Percentiles rank a stretch among this genome's conserved stretches.
phyloP scores from a whole-genome alignment of 1,140 invertebrate genomes.

The Ceratina australensis region DNA sequence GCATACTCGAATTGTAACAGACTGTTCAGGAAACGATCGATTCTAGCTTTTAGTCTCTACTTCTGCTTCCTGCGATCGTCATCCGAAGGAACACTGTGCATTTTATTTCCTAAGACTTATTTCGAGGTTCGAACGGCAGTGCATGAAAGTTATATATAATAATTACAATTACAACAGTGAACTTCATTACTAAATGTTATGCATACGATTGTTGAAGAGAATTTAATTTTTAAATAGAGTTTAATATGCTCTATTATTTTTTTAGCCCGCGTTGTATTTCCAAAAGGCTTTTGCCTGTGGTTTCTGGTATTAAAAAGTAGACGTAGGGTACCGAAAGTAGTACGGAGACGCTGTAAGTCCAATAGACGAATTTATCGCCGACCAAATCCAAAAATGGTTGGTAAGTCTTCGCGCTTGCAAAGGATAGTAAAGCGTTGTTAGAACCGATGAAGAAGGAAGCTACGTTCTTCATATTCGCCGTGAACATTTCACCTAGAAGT shows the following conservation, averaged over 20 bases:
- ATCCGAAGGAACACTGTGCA: too few relatives aligned
- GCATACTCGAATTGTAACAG: too few relatives aligned
- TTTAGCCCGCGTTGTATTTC: conserved; percentile 79
- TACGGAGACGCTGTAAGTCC: conserved; percentile 79
- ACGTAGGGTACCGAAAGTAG: conserved; percentile 79
- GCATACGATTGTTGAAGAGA: neutral
- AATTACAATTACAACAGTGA: too few relatives aligned
- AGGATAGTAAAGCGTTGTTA: conserved; percentile 79
- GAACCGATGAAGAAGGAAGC: conserved; percentile 79
- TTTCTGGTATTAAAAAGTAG: conserved; percentile 82
- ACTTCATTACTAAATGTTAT: too few relatives aligned
- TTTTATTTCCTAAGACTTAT: too few relatives aligned
- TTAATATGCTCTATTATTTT: neutral
- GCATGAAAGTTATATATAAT: too few relatives aligned
- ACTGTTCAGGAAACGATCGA: too few relatives aligned
- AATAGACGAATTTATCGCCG: conserved; percentile 77
- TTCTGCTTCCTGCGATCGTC: too few relatives aligned
- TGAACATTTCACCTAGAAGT: conserved; percentile 75
- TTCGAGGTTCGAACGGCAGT: too few relatives aligned
- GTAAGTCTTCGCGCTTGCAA: conserved; percentile 81
- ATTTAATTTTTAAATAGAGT: neutral
- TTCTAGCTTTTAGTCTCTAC: too few relatives aligned
- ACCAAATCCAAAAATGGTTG: conserved; percentile 75
- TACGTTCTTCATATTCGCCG: conserved; percentile 72
- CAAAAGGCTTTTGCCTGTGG: conserved; percentile 78